Evolutionary conservation across 2,797 vertebrate species (phyloP), one percentile per base, ranked within the genome.

Genomic region (Sebastes iracundus): DNA sequence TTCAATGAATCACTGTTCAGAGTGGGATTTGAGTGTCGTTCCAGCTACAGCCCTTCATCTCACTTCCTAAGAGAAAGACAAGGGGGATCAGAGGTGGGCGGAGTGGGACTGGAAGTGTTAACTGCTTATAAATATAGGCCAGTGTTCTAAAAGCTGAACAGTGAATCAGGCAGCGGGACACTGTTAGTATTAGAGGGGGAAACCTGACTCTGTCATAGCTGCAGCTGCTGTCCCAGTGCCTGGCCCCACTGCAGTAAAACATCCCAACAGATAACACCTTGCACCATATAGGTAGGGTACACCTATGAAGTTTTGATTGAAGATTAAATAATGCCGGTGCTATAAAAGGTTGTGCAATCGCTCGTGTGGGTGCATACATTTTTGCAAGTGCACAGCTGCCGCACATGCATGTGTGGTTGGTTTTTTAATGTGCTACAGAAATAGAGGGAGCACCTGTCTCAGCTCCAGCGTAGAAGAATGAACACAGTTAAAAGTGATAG

Each of bases 141-240:
- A 95, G 95, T 95, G 95, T 94, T 97, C 97, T 97, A 97, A 98
- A 98, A 97, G 95, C 93, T 95, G 97, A 96, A 93, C 88, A 94
- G 96, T 97, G 97, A 97, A 96, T 98, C 97, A 97, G 95, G 95
- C 88, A 93, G 94, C 91, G 84, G 79, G 87, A 92, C 87, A 90
- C 88, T 84, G 94, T 89, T 87, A 93, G 96, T 94, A 96, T 96
- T 96, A 96, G 96, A 92, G 90, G 84, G 72, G 73, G 92, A 96
- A 97, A 96, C 94, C 94, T 95, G 97, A 97, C 92, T 95, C 96
- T 93, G 94, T 92, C 92, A 74, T 92, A 83, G 91, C 91, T 95
- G 95, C 97, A 98, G 97, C 97, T 98, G 97, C 96, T 95, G 84
- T 93, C 82, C 91, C 94, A 95, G 92, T 94, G 96, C 96, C 95